Conservation (phyloP, 2,113 vertebrate species). For the Stomatorhinus ivindoensis region DNA sequence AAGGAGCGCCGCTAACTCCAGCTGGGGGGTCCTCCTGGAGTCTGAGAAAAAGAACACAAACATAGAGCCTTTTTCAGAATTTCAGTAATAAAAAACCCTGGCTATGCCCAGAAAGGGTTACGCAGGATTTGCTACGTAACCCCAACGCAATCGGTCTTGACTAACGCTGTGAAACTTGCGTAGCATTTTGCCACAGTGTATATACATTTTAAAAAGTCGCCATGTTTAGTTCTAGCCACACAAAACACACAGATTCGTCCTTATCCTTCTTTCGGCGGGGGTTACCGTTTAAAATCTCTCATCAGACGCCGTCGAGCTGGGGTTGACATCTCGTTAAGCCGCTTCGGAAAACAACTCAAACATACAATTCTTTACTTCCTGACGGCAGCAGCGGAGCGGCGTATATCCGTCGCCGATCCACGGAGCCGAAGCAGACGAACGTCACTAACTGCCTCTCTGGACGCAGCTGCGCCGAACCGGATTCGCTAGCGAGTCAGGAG, state of each 20-base stretch:
- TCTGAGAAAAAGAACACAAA: constrained; percentile 19
- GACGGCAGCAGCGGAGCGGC: neutral
- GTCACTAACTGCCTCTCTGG: neutral
- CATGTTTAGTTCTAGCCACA: constrained; percentile 4
- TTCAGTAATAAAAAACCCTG: constrained; percentile 24
- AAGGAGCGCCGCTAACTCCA: constrained; percentile 41
- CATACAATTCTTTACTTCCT: constrained; percentile 17
- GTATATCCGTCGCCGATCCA: neutral
- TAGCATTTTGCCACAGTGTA: neutral
- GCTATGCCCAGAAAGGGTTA: neutral
- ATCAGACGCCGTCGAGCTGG: constrained; percentile 41
- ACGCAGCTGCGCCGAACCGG: neutral
- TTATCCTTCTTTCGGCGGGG: neutral
- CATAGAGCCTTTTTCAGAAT: neutral
- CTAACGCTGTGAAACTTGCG: constrained; percentile 6
- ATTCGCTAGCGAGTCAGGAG: neutral
- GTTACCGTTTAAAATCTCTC: constrained; percentile 38
- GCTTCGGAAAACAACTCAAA: constrained; percentile 4
- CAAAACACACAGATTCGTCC: constrained; percentile 4
- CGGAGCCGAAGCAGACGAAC: neutral
- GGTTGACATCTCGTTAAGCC: constrained; percentile 34
- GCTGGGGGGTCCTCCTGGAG: constrained; percentile 43
- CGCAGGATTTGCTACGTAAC: neutral
- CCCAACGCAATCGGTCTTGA: neutral
- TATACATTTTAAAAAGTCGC: constrained; percentile 17